Percentiles rank a stretch among this genome's conserved stretches.
phyloP scores from a whole-genome alignment of 1,140 invertebrate species.

The Adoxophyes honmai region DNA sequence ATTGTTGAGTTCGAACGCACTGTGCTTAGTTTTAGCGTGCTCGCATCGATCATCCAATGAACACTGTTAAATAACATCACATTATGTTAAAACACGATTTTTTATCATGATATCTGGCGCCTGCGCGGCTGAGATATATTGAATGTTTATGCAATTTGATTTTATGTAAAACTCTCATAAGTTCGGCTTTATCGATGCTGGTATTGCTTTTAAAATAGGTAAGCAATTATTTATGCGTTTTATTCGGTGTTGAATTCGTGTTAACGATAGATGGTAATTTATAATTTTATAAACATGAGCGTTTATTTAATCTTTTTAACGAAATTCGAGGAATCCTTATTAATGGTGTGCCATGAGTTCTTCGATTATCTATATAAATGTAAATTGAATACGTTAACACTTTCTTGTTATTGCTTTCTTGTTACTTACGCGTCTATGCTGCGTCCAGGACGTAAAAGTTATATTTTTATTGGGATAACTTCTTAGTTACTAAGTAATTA shows the following conservation, averaged over 20 bases:
- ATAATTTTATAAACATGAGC: slow-evolving; percentile 2
- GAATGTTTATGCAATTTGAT: slow-evolving; percentile 23
- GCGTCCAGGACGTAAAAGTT: too few relatives aligned
- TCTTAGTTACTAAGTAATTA: too few relatives aligned
- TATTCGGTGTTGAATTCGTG: slow-evolving; percentile 12
- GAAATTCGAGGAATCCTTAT: slow-evolving; percentile 1
- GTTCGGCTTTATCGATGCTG: background rate
- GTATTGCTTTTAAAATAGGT: slow-evolving; percentile 2
- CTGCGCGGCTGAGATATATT: slow-evolving; percentile 25
- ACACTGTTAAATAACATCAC: slow-evolving; percentile 39
- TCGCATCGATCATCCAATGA: slow-evolving; percentile 33
- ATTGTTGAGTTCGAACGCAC: slow-evolving; percentile 4
- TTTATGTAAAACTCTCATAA: slow-evolving; percentile 21
- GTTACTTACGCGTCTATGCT: too few relatives aligned
- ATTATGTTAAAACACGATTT: slow-evolving; percentile 41
- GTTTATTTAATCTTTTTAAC: slow-evolving; percentile 6
- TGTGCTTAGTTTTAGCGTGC: background rate
- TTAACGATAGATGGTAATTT: slow-evolving; percentile 4
- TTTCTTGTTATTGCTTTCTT: slow-evolving; percentile 17
- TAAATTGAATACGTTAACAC: slow-evolving; percentile 11
- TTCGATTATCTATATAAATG: slow-evolving; percentile 7
- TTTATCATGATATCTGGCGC: slow-evolving; percentile 30
- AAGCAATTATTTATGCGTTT: slow-evolving; percentile 12
- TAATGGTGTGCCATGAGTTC: background rate
- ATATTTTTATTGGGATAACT: too few relatives aligned